Conservation (phyloP, 2,888 invertebrate genomes). For the Strigamia crassipes region DNA sequence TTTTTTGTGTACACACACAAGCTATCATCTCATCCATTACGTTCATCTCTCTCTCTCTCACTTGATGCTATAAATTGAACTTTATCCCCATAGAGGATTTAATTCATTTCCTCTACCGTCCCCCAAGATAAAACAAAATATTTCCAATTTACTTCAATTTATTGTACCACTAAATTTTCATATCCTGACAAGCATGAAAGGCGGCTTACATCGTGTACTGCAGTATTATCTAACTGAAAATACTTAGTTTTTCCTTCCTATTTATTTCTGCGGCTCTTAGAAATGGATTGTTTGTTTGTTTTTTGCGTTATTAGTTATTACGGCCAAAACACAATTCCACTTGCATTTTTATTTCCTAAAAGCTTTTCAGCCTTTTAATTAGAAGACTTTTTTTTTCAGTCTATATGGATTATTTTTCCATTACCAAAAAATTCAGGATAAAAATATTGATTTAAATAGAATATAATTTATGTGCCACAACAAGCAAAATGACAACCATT, state of each 20-base stretch:
- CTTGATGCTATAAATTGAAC: constrained; percentile 26
- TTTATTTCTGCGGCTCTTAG: no score
- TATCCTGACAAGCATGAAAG: constrained; percentile 8
- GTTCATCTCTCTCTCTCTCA: not conserved
- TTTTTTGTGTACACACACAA: not conserved
- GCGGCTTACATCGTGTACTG: not conserved
- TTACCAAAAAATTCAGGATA: no score
- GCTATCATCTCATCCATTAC: constrained; percentile 40
- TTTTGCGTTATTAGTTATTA: no score
- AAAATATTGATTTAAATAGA: no score
- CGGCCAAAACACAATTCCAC: no score
- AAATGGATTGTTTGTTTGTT: no score
- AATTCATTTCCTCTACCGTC: constrained; percentile 4
- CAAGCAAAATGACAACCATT: no score
- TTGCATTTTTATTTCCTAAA: no score
- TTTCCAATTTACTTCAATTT: constrained; percentile 34
- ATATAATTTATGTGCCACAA: no score
- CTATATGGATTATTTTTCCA: no score
- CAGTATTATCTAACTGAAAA: not conserved
- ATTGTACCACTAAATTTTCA: constrained; percentile 13
- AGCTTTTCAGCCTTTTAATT: no score
- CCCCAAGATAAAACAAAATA: constrained; percentile 19
- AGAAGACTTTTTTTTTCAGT: no score
- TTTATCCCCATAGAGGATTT: constrained; percentile 37
- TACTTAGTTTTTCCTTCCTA: not conserved